Percentiles rank a stretch among this genome's conserved stretches.
Conservation (phyloP, 1,140 invertebrate genomes). For the Vanessa tameamea region DNA sequence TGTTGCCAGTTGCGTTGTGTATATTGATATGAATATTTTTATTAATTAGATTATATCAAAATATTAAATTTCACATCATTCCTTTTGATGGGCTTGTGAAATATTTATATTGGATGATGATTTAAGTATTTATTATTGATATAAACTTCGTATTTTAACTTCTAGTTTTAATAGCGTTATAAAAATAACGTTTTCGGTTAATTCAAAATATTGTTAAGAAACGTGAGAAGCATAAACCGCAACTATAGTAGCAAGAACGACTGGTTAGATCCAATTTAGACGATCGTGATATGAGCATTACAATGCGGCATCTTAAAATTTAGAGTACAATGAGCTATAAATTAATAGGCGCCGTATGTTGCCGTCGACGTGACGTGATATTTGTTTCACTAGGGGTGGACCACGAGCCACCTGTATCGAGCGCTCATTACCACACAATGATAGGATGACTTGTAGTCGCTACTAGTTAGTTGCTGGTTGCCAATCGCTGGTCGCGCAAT, state of each 20-base stretch:
- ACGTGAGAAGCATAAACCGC: conserved; percentile 27
- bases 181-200: background rate
- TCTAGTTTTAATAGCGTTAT: background rate
- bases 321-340: conserved; percentile 45
- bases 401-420: conserved; percentile 59
- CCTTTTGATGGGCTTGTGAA: background rate
- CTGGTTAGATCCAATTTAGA: conserved; percentile 33
- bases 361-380: conserved; percentile 60
- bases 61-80: background rate
- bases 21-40: conserved; percentile 5
- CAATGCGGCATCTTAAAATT: conserved; percentile 35
- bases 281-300: conserved; percentile 32
- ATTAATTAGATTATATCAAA: conserved; percentile 3
- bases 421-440: conserved; percentile 77
- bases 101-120: background rate
- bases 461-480: background rate
- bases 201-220: conserved; percentile 19
- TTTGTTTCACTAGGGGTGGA: conserved; percentile 56
- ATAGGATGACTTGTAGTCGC: conserved; percentile 41
- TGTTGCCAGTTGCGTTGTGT: conserved; percentile 15
- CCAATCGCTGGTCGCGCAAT: background rate
- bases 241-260: conserved; percentile 27
- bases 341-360: conserved; percentile 43
- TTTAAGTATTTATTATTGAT: background rate
- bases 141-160: background rate